Evolutionary conservation across 1,140 invertebrate species (phyloP).

Genomic region (Eriocheir sinensis): DNA sequence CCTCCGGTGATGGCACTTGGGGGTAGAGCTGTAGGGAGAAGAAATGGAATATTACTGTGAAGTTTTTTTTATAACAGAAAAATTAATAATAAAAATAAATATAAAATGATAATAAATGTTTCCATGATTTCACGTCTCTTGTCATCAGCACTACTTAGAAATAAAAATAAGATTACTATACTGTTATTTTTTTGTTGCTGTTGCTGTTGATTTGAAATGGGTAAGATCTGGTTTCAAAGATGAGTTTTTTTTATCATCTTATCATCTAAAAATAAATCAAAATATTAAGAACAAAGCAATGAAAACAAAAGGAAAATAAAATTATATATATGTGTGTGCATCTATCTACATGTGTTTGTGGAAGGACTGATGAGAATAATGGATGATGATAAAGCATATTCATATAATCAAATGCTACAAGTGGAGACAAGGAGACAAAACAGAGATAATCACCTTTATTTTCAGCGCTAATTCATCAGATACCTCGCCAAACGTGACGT

Average conservation of each 20-base stretch:
- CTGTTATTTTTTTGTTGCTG: too few species aligned
- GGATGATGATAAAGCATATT: not conserved
- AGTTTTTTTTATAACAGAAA: not conserved
- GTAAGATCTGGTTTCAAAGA: too few species aligned
- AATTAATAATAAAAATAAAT: not conserved
- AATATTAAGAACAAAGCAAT: not conserved
- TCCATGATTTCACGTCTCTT: not conserved
- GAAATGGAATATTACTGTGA: not conserved
- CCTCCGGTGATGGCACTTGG: conserved; percentile 84
- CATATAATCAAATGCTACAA: too few species aligned
- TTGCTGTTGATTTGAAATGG: too few species aligned
- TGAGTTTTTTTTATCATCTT: too few species aligned
- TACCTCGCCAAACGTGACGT: conserved; percentile 82
- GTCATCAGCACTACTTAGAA: not conserved
- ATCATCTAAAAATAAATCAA: not conserved
- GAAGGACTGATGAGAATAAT: not conserved
- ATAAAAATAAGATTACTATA: not conserved
- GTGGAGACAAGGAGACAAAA: not conserved
- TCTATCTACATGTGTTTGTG: not conserved
- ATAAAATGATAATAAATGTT: not conserved
- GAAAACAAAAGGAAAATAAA: not conserved
- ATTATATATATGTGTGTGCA: not conserved
- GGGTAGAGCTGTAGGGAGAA: conserved; percentile 76
- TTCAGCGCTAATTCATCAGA: conserved; percentile 70
- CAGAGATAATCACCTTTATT: not conserved